Evolutionary conservation across 2,888 invertebrate species (phyloP).

Genomic region (Parascotia fuliginaria): DNA sequence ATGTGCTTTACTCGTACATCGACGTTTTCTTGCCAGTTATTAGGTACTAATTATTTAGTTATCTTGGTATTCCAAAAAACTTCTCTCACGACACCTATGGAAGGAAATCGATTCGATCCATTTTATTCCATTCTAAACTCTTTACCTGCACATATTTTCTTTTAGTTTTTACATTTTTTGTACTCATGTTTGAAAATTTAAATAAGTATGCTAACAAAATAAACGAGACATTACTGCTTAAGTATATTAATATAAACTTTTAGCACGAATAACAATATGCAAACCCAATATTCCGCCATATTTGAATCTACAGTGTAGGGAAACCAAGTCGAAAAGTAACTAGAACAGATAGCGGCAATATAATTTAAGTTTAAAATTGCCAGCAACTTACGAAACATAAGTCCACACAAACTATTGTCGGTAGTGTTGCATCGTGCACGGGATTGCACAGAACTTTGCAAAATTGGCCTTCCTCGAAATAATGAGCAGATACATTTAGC

Average conservation of each 20-base stretch:
- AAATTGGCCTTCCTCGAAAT: background rate
- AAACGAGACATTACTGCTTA: background rate
- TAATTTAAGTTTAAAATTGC: conserved; percentile 50
- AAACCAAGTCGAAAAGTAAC: conserved; percentile 23
- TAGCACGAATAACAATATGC: conserved; percentile 4
- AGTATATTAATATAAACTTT: background rate
- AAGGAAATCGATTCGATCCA: too few species aligned
- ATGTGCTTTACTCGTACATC: too few species aligned
- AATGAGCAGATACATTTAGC: too few species aligned
- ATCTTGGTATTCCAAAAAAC: too few species aligned
- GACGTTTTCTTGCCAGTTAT: too few species aligned
- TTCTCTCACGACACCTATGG: too few species aligned
- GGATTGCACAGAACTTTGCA: background rate
- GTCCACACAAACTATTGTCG: conserved; percentile 28
- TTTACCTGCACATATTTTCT: too few species aligned
- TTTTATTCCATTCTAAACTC: too few species aligned
- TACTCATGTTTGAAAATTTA: too few species aligned
- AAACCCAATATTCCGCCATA: conserved; percentile 5
- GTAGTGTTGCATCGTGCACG: conserved; percentile 19
- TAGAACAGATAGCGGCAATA: conserved; percentile 32
- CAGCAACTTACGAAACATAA: conserved; percentile 26
- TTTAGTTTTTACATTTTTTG: too few species aligned
- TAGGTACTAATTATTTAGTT: too few species aligned
- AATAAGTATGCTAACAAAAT: background rate
- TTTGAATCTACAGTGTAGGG: conserved; percentile 10